Base-by-base conservation (phyloP, 2,113 vertebrate species). In the Daphoenositta chrysoptera region DNA sequence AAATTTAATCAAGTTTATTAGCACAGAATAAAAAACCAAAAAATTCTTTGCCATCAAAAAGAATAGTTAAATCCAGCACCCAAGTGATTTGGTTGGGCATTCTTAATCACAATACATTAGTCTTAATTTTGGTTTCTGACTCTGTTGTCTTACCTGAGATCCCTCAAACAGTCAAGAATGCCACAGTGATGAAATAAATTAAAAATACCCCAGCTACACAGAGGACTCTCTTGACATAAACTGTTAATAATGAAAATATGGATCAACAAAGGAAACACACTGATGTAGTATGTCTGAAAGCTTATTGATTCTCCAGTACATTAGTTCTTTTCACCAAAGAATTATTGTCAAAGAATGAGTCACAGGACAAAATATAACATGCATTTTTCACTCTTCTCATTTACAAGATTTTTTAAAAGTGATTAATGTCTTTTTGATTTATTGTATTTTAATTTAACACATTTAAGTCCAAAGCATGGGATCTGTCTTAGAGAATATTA, bases 241-340 rank as follows among this genome's bases (percentile, higher is more conserved):
- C 92, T 92, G 94, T 93, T 97, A 95, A 95, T 96, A 97, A 95
- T 93, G 95, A 93, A 97, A 98, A 97, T 93, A 93, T 66, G 68
- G 92, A 94, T 95, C 93, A 93, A 93, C 94, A 95, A 89, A 89
- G 91, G 94, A 96, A 97, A 92, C 83, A 89, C 83, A 91, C 68
- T 97, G 94, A 97, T 95, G 87, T 94, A 96, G 70, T 86, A 81
- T 92, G 92, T 97, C 96, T 98, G 96, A 97, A 97, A 98, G 95
- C 93, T 61, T 98, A 97, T 97, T 94, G 97, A 97, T 98, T 97
- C 96, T 92, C 26, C 50, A 94, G 94, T 96, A 94, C 97, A 97
- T 98, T 97, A 97, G 95, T 97, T 85, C 87, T 96, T 96, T 97
- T 87, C 94, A 92, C 71, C 94, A 93, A 94, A 87, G 94, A 97